phyloP scores from a whole-genome alignment of 2,797 vertebrate species.

The Diglossa cyanea region DNA sequence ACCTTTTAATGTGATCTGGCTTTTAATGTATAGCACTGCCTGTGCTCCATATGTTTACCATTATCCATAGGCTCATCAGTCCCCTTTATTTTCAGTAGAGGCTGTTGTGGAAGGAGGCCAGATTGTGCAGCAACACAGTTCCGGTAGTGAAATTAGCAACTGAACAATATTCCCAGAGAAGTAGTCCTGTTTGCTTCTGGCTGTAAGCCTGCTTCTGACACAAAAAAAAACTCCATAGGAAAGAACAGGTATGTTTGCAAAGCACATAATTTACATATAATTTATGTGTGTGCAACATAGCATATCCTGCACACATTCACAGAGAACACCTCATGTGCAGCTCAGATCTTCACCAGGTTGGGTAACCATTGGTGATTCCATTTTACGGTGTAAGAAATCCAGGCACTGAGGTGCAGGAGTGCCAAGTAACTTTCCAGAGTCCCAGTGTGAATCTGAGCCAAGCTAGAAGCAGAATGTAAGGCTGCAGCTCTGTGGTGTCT shows the following conservation, averaged over 20 bases:
- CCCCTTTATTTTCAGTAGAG: slow-evolving; percentile 71
- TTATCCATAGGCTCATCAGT: slow-evolving; percentile 76
- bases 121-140: slow-evolving; percentile 69
- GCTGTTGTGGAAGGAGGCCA: slow-evolving; percentile 75
- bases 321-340: background rate
- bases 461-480: background rate
- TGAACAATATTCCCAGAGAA: slow-evolving; percentile 77
- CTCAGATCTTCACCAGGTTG: background rate
- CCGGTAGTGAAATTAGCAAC: slow-evolving; percentile 81
- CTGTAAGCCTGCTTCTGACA: slow-evolving; percentile 52
- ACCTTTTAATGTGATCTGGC: slow-evolving; percentile 74
- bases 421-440: slow-evolving; percentile 11
- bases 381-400: background rate
- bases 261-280: background rate
- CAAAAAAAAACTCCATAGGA: background rate
- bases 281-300: background rate
- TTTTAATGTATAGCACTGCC: slow-evolving; percentile 64
- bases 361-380: background rate
- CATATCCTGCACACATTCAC: background rate
- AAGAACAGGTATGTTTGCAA: background rate
- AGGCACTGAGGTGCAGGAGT: background rate
- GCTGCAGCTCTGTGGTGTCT: background rate
- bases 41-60: slow-evolving; percentile 78
- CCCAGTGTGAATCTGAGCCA: background rate
- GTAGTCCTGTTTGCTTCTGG: slow-evolving; percentile 64